Percentiles rank a stretch among this genome's conserved stretches.
phyloP scores from a whole-genome alignment of 2,797 vertebrate genomes.

The Anolis apletophallus region DNA sequence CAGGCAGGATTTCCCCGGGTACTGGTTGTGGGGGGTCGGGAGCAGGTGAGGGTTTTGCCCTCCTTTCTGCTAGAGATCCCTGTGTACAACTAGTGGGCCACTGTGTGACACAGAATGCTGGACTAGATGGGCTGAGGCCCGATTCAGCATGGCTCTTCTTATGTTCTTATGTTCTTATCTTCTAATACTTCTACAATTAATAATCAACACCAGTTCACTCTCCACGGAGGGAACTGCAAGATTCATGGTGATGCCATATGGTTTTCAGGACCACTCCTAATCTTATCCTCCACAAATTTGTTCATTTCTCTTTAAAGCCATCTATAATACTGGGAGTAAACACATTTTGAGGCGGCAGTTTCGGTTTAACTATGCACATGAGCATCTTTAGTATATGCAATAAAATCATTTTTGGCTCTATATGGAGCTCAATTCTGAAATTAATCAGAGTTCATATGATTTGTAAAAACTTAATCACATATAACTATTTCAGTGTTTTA shows the following conservation, averaged over 20 bases:
- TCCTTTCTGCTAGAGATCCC: no score
- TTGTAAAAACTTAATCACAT: constrained; percentile 10
- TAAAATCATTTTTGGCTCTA: constrained; percentile 2
- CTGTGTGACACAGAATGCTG: no score
- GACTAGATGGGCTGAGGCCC: no score
- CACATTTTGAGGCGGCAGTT: background rate
- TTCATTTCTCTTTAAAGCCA: background rate
- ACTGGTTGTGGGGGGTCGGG: no score
- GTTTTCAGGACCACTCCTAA: background rate
- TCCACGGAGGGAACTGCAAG: background rate
- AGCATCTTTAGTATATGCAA: background rate
- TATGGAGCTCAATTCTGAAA: constrained; percentile 1
- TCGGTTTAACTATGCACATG: background rate
- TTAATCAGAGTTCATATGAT: background rate
- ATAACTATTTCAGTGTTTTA: background rate
- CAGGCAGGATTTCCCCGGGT: no score
- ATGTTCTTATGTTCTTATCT: no score
- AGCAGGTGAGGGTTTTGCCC: no score
- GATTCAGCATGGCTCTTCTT: no score
- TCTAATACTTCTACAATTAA: background rate
- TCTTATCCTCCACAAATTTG: background rate
- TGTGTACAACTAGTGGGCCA: no score
- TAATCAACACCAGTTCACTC: background rate
- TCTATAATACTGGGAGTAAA: background rate
- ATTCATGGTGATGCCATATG: background rate